These are phyloP conservation scores for Delphinapterus leucas DNA, from an alignment of 2,113 vertebrate species.

Conservation along the genomic window DNA sequence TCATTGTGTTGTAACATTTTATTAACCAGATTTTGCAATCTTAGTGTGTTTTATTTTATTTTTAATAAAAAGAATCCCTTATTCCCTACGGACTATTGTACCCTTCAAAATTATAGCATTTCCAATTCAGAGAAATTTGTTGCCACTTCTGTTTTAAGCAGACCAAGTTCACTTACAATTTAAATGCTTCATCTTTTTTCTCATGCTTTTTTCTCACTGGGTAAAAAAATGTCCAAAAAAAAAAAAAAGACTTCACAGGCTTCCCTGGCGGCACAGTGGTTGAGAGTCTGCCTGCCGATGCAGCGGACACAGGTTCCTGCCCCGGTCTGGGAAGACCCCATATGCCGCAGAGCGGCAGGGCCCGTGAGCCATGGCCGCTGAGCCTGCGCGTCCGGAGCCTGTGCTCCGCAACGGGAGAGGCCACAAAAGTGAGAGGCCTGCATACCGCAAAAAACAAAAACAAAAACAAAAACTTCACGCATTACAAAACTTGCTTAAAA, in stretches of 20 bases:
- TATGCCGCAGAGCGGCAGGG: no score
- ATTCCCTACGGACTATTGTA: not conserved
- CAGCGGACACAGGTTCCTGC: no score
- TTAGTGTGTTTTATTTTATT: not conserved
- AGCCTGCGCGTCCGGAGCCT: no score
- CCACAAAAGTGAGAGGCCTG: no score
- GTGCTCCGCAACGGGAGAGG: no score
- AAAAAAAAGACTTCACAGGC: no score
- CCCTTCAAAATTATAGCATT: not conserved
- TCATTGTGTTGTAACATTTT: constrained; percentile 1
- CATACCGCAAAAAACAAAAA: not conserved
- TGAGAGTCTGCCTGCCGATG: no score
- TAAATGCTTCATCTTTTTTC: constrained; percentile 23
- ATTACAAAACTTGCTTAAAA: not conserved
- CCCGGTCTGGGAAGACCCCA: no score
- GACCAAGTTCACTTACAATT: not conserved
- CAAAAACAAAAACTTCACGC: not conserved
- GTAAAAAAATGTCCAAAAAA: not conserved
- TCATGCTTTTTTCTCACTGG: not conserved
- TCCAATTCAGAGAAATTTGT: not conserved
- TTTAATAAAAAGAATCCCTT: not conserved
- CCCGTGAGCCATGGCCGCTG: no score
- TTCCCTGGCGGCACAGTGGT: no score
- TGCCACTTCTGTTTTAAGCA: not conserved
- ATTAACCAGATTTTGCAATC: not conserved